These are phyloP conservation scores for Psilopogon haemacephalus DNA, from an alignment of 2,113 vertebrate genomes.

Conservation along the genomic window DNA sequence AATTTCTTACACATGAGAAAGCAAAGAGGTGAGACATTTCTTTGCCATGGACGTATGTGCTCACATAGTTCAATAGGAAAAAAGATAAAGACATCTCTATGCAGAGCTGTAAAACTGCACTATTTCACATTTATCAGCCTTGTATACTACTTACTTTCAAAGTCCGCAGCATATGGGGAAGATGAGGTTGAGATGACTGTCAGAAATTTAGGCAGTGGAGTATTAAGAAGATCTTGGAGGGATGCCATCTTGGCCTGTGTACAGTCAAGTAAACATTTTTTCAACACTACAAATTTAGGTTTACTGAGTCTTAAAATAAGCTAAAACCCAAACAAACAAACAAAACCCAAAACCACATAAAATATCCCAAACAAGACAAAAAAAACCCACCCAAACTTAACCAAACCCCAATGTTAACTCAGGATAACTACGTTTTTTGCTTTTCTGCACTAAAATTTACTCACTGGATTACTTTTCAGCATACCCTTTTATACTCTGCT, in stretches of 20 bases:
- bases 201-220: constrained; percentile 78
- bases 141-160: constrained; percentile 70
- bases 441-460: neutral
- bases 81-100: neutral
- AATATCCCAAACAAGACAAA: neutral
- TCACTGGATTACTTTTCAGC: neutral
- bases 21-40: neutral
- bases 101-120: neutral
- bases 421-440: neutral
- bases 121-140: neutral
- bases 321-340: neutral
- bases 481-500: neutral
- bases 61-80: neutral
- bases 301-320: neutral
- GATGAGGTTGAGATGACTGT: constrained; percentile 69
- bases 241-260: constrained; percentile 65
- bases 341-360: too few relatives aligned
- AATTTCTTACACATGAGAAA: neutral
- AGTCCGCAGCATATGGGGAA: constrained; percentile 69
- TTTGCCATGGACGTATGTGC: neutral
- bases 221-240: constrained; percentile 78
- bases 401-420: neutral
- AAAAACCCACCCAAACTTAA: neutral
- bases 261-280: neutral
- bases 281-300: neutral